Evolutionary conservation across 2,797 vertebrate genomes (phyloP).

Genomic region (Ctenopoma multispine): DNA sequence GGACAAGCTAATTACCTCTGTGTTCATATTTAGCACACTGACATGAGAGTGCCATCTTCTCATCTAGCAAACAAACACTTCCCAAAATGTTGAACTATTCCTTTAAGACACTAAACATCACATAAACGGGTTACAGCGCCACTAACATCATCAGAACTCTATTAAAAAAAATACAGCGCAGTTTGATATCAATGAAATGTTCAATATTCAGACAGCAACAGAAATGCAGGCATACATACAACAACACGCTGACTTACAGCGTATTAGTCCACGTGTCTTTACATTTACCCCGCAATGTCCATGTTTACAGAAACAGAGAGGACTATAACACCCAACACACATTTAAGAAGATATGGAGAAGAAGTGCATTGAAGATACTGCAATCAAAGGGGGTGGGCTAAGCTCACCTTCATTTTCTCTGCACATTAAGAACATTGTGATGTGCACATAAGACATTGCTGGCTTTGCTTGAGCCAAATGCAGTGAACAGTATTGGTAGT

Average conservation of each 20-base stretch:
- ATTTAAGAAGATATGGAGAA: constrained; percentile 21
- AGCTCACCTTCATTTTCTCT: constrained; percentile 6
- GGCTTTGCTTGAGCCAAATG: constrained; percentile 12
- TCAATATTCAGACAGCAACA: background rate
- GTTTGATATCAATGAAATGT: constrained; percentile 8
- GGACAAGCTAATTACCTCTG: background rate
- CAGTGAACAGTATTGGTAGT: constrained; percentile 18
- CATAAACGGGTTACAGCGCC: constrained; percentile 10
- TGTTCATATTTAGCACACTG: background rate
- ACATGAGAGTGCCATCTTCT: background rate
- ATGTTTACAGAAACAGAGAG: constrained; percentile 11
- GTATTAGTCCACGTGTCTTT: constrained; percentile 1
- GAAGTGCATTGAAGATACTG: constrained; percentile 45
- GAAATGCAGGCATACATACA: background rate
- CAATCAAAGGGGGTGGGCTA: background rate
- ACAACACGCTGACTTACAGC: background rate
- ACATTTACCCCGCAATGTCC: background rate
- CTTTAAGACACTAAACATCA: constrained; percentile 20
- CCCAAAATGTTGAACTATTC: constrained; percentile 20
- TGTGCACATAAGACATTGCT: constrained; percentile 19
- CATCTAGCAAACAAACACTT: background rate
- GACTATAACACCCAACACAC: constrained; percentile 34
- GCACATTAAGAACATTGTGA: constrained; percentile 58
- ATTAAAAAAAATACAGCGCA: constrained; percentile 16
- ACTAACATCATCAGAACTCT: background rate